These are phyloP conservation scores for Pedicia rivosa DNA, from an alignment of 2,888 invertebrate genomes.

Conservation along the genomic window DNA sequence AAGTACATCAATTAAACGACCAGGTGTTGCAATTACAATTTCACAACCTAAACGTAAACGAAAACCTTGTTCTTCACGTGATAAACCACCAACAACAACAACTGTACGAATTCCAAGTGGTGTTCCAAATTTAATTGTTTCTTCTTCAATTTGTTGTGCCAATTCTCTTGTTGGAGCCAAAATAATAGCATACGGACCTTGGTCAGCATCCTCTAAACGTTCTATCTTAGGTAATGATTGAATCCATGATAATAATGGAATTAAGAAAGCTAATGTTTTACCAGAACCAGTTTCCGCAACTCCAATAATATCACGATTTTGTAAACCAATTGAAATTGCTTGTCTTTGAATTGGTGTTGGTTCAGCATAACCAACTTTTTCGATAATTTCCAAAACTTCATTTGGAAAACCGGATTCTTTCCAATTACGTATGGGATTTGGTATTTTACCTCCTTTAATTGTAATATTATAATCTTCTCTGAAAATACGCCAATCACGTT, in stretches of 20 bases:
- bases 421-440: slow-evolving; percentile 92
- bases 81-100: slow-evolving; percentile 95
- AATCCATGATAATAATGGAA: slow-evolving; percentile 95
- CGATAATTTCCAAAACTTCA: slow-evolving; percentile 87
- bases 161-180: slow-evolving; percentile 98
- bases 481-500: slow-evolving; percentile 99
- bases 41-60: slow-evolving; percentile 93
- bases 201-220: slow-evolving; percentile 75
- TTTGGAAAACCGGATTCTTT: slow-evolving; percentile 79
- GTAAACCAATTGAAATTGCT: slow-evolving; percentile 95
- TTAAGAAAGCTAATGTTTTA: slow-evolving; percentile 95
- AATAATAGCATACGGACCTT: slow-evolving; percentile 98
- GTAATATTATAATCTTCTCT: slow-evolving; percentile 98
- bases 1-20: slow-evolving; percentile 95
- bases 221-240: slow-evolving; percentile 93
- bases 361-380: slow-evolving; percentile 90
- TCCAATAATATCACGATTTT: slow-evolving; percentile 94
- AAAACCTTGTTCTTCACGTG: slow-evolving; percentile 97
- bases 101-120: slow-evolving; percentile 86
- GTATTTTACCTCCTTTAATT: slow-evolving; percentile 93
- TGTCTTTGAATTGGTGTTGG: slow-evolving; percentile 98
- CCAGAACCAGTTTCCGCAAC: slow-evolving; percentile 99
- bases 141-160: slow-evolving; percentile 99
- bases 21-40: slow-evolving; percentile 98
- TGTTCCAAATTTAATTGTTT: slow-evolving; percentile 92